A percentile compares a stretch with the other conserved stretches of the same genome.
Evolutionary conservation across 1,140 invertebrate species (phyloP).

Genomic region (Elymnias hypermnestra): DNA sequence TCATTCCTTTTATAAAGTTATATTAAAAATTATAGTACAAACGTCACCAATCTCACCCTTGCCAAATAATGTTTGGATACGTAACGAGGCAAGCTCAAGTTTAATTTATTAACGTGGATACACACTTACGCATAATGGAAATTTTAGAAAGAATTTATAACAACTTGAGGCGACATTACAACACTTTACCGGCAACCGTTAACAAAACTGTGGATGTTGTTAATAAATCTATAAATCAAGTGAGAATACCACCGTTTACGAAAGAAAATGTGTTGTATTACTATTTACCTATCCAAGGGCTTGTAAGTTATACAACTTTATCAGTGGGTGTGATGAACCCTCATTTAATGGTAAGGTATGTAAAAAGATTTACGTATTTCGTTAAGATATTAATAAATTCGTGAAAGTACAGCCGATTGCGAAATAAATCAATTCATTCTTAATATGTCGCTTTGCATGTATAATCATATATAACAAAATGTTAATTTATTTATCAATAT

Average conservation of each 20-base stretch:
- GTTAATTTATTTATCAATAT: no score
- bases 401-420: no score
- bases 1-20: background rate
- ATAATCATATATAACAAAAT: no score
- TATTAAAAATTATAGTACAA: slow-evolving; percentile 38
- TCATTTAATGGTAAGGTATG: slow-evolving; percentile 66
- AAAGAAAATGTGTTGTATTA: slow-evolving; percentile 70
- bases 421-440: background rate
- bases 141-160: slow-evolving; percentile 54
- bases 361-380: no score
- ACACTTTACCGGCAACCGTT: slow-evolving; percentile 40
- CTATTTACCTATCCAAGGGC: slow-evolving; percentile 70
- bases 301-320: slow-evolving; percentile 70
- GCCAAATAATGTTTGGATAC: slow-evolving; percentile 63
- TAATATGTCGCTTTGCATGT: no score
- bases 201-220: slow-evolving; percentile 51
- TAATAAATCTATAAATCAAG: slow-evolving; percentile 56
- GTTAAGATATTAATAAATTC: no score
- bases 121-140: slow-evolving; percentile 47
- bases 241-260: slow-evolving; percentile 61
- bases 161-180: slow-evolving; percentile 39
- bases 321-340: slow-evolving; percentile 74
- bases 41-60: slow-evolving; percentile 40
- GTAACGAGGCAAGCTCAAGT: slow-evolving; percentile 35
- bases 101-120: slow-evolving; percentile 8